Evolutionary conservation across 37 sponge, comb jelly and placozoan species (phyloP), one percentile per base, ranked within the genome.

Genomic region (Spongia lamella): DNA sequence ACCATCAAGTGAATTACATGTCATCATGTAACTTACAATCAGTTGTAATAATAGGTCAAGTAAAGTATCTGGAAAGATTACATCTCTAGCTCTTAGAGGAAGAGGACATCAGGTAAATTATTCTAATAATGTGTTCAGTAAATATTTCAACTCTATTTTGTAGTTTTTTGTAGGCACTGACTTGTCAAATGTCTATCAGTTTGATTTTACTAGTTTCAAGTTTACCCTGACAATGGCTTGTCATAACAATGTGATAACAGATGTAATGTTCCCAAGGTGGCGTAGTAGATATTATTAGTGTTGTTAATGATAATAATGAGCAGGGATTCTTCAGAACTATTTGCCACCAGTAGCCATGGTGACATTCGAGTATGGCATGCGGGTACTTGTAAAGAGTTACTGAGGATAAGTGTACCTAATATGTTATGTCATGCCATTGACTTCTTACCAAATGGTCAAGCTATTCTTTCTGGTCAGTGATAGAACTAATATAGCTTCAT

Each of bases 341-440:
- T 95, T 87, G 99, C 85, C n/a, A 98, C 99, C 31, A 93, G 99
- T 57, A 84, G 93, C 71, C 50, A 49, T n/a, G 78, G 87, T 55
- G 90, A 95, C 71, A 87, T 94, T n/a, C 68, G 93, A 22, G 87
- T 98, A 40, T 98, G 99, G 99, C 89, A 95, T 67, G 66, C 99
- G 4, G 59, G 67, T 49, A 92, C 90, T 22, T 84, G 96, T 7
- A 89, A 90, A 62, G 96, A 95, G 75, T 81, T 98, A 62, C 78
- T 98, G 37, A 67, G 99, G 34, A 58, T 98, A 25, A 60, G 64
- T 0, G 78, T 92, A 22, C 85, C 95, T 57, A 98, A 98, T 66
- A 60, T 98, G 66, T 66, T 67, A 40, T 98, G 99, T 70, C 79
- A 94, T 62, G 86, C 96, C 22, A 74, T 98, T 36, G 71, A 69